Evolutionary conservation across 2,888 invertebrate species (phyloP).

Genomic region (Lepeophtheirus nordmannii): DNA sequence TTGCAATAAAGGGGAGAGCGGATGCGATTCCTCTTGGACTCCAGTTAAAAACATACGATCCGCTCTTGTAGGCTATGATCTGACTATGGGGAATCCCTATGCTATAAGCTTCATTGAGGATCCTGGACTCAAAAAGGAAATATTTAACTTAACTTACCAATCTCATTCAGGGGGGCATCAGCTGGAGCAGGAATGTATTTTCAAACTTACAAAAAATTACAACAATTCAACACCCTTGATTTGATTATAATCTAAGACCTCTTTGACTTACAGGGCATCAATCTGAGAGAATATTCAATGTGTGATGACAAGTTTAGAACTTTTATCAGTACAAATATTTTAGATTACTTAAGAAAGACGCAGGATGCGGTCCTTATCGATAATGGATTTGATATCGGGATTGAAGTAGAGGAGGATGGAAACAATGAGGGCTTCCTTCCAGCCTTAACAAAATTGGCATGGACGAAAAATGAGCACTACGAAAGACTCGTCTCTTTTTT

Average conservation of each 20-base stretch:
- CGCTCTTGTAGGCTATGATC: slow-evolving; percentile 20
- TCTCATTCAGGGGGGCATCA: no score
- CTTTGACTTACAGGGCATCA: slow-evolving; percentile 8
- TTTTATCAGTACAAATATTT: neutral
- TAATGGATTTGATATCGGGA: slow-evolving; percentile 16
- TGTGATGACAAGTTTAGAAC: slow-evolving; percentile 15
- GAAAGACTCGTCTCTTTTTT: neutral
- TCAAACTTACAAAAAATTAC: no score
- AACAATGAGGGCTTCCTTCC: slow-evolving; percentile 8
- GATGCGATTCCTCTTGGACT: slow-evolving; percentile 13
- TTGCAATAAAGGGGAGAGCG: neutral
- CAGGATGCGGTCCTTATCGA: neutral
- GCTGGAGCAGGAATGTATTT: no score
- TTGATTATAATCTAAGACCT: no score
- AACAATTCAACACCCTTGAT: no score
- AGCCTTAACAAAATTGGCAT: slow-evolving; percentile 7
- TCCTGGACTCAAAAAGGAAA: slow-evolving; percentile 18
- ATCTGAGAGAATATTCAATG: slow-evolving; percentile 15
- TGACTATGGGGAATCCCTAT: slow-evolving; percentile 19
- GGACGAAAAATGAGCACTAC: slow-evolving; percentile 11
- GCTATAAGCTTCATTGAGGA: slow-evolving; percentile 17
- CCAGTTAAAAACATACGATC: slow-evolving; percentile 3
- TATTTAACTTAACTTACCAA: slow-evolving; percentile 10
- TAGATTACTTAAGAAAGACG: neutral
- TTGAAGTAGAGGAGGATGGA: slow-evolving; percentile 19